These are phyloP conservation scores for Dynastes hyllus DNA, from an alignment of 2,888 invertebrate genomes.

Conservation along the genomic window DNA sequence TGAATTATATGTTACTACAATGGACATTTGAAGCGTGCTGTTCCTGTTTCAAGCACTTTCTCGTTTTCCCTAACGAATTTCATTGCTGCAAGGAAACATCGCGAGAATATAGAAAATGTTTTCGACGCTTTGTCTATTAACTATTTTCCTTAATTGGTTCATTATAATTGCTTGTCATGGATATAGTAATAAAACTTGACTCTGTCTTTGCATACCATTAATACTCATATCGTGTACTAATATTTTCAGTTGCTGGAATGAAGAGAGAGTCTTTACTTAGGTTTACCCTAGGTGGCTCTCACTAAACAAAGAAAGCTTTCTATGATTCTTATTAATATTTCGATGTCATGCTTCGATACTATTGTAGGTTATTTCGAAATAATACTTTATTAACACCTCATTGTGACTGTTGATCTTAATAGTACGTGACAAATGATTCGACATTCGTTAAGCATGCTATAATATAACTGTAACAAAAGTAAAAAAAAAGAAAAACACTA, in stretches of 20 bases:
- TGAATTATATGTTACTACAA: slow-evolving; percentile 19
- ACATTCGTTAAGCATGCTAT: not conserved
- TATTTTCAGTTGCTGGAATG: not conserved
- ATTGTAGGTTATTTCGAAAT: slow-evolving; percentile 23
- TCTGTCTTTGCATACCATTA: not conserved
- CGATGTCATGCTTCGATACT: slow-evolving; percentile 37
- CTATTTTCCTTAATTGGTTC: slow-evolving; percentile 40
- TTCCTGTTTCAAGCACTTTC: slow-evolving; percentile 30
- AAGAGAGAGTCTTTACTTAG: slow-evolving; percentile 12
- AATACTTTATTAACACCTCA: not conserved
- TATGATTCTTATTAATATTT: slow-evolving; percentile 32
- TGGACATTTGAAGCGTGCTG: slow-evolving; percentile 10
- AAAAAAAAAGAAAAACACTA: no score
- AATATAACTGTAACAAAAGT: no score
- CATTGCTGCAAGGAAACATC: slow-evolving; percentile 10
- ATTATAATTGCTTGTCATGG: slow-evolving; percentile 33
- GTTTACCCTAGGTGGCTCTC: slow-evolving; percentile 16
- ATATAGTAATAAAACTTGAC: slow-evolving; percentile 6
- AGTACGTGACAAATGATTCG: no score
- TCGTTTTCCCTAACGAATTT: slow-evolving; percentile 33
- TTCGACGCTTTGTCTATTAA: slow-evolving; percentile 39
- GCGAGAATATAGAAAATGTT: slow-evolving; percentile 20
- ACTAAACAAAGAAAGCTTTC: slow-evolving; percentile 33
- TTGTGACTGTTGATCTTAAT: not conserved
- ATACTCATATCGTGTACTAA: slow-evolving; percentile 23